Evolutionary conservation across 2,797 vertebrate species (phyloP).

Genomic region (Phoebastria nigripes): DNA sequence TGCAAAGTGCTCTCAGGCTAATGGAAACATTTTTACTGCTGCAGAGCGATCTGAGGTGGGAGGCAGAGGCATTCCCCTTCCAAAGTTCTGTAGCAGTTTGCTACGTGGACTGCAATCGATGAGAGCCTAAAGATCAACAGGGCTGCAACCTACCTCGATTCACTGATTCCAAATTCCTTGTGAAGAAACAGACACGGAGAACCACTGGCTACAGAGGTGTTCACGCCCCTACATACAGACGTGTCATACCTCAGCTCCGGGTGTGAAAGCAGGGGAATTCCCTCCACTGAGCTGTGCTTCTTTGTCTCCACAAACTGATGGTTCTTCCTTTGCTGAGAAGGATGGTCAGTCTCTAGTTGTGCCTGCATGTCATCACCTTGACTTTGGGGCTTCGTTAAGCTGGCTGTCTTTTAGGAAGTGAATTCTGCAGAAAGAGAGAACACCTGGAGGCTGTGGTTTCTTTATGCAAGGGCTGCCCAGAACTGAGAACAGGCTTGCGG

Average conservation of each 20-base stretch:
- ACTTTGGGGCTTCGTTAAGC: accelerated
- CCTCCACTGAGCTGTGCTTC: not conserved
- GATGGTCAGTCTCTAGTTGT: not conserved
- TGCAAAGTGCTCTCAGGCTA: not conserved
- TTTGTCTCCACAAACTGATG: not conserved
- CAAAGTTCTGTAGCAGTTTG: not conserved
- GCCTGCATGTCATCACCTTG: not conserved
- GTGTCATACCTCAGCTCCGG: not conserved
- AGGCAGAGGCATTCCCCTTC: not conserved
- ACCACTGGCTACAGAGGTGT: not conserved
- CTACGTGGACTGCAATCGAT: accelerated
- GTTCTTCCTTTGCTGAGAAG: not conserved
- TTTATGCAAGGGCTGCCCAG: not conserved
- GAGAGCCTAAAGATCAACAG: not conserved
- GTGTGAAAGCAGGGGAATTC: not conserved
- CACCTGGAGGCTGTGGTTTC: not conserved
- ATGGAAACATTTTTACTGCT: not conserved
- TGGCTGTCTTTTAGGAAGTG: not conserved
- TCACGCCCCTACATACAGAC: not conserved
- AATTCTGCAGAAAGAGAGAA: not conserved
- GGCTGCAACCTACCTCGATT: not conserved
- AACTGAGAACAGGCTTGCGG: not conserved
- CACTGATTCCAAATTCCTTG: not conserved
- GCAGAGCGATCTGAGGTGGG: not conserved
- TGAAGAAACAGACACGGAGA: not conserved